A percentile compares a stretch with the other conserved stretches of the same genome.
Conservation (phyloP, 2,888 invertebrate species). For the Noctua pronuba region DNA sequence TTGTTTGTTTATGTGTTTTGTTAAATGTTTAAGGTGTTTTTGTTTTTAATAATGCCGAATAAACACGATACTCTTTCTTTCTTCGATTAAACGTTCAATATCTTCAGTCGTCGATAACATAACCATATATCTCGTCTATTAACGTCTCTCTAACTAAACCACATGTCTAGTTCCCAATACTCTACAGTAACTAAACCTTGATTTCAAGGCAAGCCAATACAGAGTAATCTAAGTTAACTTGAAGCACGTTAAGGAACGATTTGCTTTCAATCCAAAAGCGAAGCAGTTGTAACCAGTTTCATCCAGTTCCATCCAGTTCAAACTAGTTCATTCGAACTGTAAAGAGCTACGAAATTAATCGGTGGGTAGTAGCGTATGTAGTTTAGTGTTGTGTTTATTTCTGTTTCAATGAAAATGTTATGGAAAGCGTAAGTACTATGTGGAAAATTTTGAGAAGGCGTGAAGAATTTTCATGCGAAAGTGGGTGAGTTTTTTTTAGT, state of each 20-base stretch:
- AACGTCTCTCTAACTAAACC: neutral
- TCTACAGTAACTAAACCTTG: slow-evolving; percentile 2
- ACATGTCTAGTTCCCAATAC: neutral
- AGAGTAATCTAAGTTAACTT: slow-evolving; percentile 54
- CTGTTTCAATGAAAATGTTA: neutral
- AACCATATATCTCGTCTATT: no score
- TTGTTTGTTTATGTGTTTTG: no score
- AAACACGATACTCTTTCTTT: no score
- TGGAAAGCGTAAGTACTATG: neutral
- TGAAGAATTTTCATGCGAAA: neutral
- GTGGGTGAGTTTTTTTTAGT: neutral
- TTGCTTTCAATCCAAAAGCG: slow-evolving; percentile 58
- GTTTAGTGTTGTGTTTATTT: slow-evolving; percentile 30
- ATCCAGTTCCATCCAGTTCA: slow-evolving; percentile 53
- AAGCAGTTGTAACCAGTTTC: slow-evolving; percentile 58
- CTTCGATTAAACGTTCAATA: neutral
- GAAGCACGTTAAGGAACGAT: slow-evolving; percentile 53
- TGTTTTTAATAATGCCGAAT: no score
- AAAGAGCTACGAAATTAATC: slow-evolving; percentile 45
- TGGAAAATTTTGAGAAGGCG: neutral
- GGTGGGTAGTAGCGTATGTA: slow-evolving; percentile 18
- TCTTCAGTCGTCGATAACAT: neutral
- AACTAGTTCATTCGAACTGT: slow-evolving; percentile 56
- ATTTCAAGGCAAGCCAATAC: slow-evolving; percentile 36
- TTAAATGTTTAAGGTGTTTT: no score